These are phyloP conservation scores for Camponotus floridanus DNA, from an alignment of 1,140 invertebrate genomes.

Conservation along the genomic window DNA sequence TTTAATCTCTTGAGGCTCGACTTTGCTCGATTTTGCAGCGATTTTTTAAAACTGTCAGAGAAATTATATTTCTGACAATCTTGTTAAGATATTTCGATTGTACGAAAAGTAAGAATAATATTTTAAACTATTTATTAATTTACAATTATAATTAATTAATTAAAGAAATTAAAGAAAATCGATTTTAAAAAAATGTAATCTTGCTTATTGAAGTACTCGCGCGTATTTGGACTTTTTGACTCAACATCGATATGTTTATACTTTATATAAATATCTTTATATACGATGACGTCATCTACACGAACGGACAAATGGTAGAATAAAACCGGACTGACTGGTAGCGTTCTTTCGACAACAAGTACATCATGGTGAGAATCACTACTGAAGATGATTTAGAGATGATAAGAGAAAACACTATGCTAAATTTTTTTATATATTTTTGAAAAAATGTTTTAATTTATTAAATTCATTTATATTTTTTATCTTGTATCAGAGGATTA, in stretches of 20 bases:
- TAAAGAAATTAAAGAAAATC: too few relatives aligned
- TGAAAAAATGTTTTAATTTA: neutral
- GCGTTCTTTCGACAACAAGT: conserved; percentile 82
- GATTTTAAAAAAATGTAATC: conserved; percentile 6
- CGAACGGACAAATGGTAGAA: conserved; percentile 78
- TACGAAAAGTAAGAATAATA: neutral
- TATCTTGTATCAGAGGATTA: neutral
- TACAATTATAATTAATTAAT: neutral
- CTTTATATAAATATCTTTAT: conserved; percentile 75
- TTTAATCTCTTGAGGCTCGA: neutral
- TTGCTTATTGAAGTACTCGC: neutral
- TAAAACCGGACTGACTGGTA: conserved; percentile 86
- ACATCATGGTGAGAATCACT: conserved; percentile 65
- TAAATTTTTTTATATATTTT: neutral
- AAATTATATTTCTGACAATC: neutral
- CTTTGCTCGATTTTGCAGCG: neutral
- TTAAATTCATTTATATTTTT: neutral
- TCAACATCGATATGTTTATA: conserved; percentile 59
- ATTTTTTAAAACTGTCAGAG: neutral
- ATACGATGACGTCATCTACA: conserved; percentile 81
- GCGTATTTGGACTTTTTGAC: conserved; percentile 9
- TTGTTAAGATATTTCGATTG: neutral
- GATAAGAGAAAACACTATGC: conserved; percentile 6
- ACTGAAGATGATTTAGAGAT: conserved; percentile 42
- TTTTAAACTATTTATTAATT: conserved; percentile 15